Evolutionary conservation across 2,888 invertebrate species (phyloP), one percentile per base, ranked within the genome.

Genomic region (Tryphoninae sp.): DNA sequence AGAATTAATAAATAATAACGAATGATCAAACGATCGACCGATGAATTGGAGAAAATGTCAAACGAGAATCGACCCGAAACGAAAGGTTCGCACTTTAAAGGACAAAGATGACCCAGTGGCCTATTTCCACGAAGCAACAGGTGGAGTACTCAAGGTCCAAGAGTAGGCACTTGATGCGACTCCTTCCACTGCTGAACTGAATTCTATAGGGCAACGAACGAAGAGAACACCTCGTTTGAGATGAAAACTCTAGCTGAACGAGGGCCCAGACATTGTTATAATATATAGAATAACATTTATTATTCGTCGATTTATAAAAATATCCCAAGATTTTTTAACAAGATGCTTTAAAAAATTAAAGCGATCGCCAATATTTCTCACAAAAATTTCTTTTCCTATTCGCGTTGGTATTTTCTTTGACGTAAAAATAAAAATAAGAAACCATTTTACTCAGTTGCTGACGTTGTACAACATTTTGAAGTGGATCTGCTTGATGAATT

Each of bases 401-500:
- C 45, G 26, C 16, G 53, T 23, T 19, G 58, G 59, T 19, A 59
- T 69, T 51, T 65, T 42, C 71, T 19, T 68, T 62, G 65, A 22
- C 8, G 26, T 61, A 64, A 26, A 68, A 59, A 13, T 16, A 40
- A 16, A 42, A 42, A 16, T 65, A 3, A n/a, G 42, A 58, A 58
- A 51, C 11, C 19, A 49, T 22, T 51, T 55, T 55, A 68, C 61
- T 84, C 83, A 86, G 64, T 84, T 88, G 83, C 87, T 88, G 64
- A 84, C 83, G 76, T 89, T 88, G 86, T 86, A 88, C 55, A 88
- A 86, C 86, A 90, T 89, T 88, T 88, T 90, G 83, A 87, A 88
- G 65, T 89, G 89, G 71, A 90, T 91, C 78, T 90, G 90, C 74
- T 86, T 86, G 80, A 89, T 89, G 84, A 88, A 87, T 76, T 91